Base-by-base conservation (phyloP, 2,888 invertebrate genomes). In the Synanthedon vespiformis region DNA sequence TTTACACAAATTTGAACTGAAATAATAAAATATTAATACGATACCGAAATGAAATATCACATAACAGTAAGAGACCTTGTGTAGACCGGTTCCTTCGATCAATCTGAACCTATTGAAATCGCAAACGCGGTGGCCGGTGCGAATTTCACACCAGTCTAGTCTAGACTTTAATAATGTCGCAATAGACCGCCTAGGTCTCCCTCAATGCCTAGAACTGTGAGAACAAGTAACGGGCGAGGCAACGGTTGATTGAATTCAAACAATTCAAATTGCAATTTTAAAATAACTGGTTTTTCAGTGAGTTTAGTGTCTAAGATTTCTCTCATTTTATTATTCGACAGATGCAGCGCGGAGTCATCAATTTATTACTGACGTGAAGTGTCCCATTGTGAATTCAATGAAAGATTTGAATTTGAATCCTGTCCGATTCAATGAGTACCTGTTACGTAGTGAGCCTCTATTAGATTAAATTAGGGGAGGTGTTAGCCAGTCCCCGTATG, bases 111-210 rank as follows among this genome's bases (percentile, higher is more conserved):
- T 34, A 80, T 81, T 80, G 78, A 81, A 77, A 74, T 68, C 75
- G 75, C 79, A 80, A 84, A 83, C 79, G 84, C 77, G 63, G 69
- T 67, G 73, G 74, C 73, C 74, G 80, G 75, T 74, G 81, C 80
- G 80, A 81, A 80, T 82, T 84, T 85, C 84, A 84, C 82, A 85
- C 86, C 82, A 72, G 73, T 77, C 75, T 80, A 74, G 81, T 74
- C 78, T 81, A 81, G 80, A 78, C 72, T 70, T 60, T 60, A 56
- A 69, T 70, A 67, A 67, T 82, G 77, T 75, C 72, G 54, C 54
- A 51, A 50, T 65, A 53, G 50, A 50, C 53, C 13, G 60, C 57
- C 68, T 67, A 66, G 61, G 55, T 67, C 67, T 64, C 61, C 61
- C 57, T 63, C 68, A 63, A 59, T 61, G 72, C 70, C 75, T 82